Conservation (phyloP, 2,113 vertebrate genomes). For the Calonectris borealis region DNA sequence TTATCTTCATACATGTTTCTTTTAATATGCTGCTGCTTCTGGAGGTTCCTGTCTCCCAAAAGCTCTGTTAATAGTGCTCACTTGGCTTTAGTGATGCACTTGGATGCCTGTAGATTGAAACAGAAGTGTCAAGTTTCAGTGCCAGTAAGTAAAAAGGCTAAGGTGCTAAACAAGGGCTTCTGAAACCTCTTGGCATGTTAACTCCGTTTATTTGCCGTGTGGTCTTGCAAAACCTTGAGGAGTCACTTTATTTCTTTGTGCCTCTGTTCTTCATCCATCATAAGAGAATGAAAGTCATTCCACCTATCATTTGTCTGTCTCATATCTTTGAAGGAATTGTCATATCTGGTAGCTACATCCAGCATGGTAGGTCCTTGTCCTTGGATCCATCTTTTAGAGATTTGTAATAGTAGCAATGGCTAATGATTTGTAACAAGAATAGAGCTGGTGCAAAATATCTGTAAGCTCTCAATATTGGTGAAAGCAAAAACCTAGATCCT, state of each 20-base stretch:
- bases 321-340: not conserved
- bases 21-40: not conserved
- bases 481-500: not conserved
- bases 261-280: slow-evolving; percentile 1
- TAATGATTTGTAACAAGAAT: not conserved
- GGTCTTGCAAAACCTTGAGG: not conserved
- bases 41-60: not conserved
- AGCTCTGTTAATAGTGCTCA: not conserved
- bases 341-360: not conserved
- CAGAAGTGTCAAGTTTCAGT: not conserved
- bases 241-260: not conserved
- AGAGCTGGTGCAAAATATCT: not conserved
- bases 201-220: not conserved
- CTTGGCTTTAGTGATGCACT: not conserved
- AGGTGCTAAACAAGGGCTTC: not conserved
- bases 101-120: not conserved
- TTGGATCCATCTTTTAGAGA: not conserved
- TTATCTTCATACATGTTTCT: not conserved
- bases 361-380: not conserved
- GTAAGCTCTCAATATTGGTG: not conserved
- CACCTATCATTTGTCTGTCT: not conserved
- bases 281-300: not conserved
- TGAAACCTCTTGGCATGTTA: not conserved
- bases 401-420: not conserved
- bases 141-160: not conserved